Conservation (phyloP, 2,888 invertebrate genomes). For the Agrotis puta region DNA sequence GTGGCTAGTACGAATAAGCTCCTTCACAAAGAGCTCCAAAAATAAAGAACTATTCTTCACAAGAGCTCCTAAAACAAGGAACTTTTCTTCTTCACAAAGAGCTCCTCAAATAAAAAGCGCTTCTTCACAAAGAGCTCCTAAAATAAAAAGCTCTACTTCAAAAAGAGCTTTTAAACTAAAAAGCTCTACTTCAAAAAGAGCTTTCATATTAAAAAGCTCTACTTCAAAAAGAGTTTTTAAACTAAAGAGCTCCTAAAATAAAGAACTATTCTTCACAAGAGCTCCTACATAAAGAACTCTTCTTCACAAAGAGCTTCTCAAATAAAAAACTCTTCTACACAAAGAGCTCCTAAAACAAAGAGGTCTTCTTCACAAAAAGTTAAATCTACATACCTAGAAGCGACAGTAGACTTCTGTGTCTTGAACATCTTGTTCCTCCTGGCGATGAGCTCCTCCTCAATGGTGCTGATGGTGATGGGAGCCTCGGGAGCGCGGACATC, state of each 20-base stretch:
- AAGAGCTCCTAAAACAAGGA: not conserved
- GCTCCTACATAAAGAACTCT: too few relatives aligned
- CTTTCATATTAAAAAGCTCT: too few relatives aligned
- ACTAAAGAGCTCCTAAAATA: too few relatives aligned
- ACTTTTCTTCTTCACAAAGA: not conserved
- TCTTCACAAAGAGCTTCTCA: not conserved
- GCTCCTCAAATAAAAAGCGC: not conserved
- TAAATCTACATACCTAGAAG: constrained; percentile 79
- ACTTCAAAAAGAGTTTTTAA: too few relatives aligned
- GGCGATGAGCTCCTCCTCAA: constrained; percentile 78
- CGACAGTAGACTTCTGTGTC: constrained; percentile 93
- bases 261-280: not conserved
- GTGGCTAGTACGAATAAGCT: too few relatives aligned
- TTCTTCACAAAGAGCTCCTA: not conserved
- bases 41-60: not conserved
- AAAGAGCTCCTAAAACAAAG: not conserved
- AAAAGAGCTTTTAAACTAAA: too few relatives aligned
- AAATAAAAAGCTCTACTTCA: too few relatives aligned
- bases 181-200: too few relatives aligned
- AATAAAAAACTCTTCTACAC: not conserved
- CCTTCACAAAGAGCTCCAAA: not conserved
- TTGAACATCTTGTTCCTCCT: constrained; percentile 83
- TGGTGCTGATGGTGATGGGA: constrained; percentile 78
- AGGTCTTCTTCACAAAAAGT: not conserved
- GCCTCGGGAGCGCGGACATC: constrained; percentile 80